Evolutionary conservation across 35 echinoderm and acorn worm species (phyloP), one percentile per base, ranked within the genome.

Genomic region (Stichopus chloronotus): DNA sequence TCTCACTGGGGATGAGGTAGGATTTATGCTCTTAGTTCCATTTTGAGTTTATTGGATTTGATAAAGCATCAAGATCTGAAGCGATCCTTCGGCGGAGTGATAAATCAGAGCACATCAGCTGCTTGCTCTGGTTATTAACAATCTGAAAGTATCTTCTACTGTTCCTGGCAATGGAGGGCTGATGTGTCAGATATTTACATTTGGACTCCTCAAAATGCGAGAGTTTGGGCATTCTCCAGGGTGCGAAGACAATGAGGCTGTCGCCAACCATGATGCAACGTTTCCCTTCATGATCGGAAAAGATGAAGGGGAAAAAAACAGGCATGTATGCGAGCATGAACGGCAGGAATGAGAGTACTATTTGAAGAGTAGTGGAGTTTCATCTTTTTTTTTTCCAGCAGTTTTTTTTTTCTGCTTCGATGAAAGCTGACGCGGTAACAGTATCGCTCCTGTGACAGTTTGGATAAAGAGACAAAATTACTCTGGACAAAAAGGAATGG

Each of bases 1-100:
- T 85, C 82, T 55, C n/a, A 22, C 82, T 58, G 55, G 57, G 82
- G 30, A 43, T 43, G 30, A 85, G 82, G 57, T 56, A 85, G 55
- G 57, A 85, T 85, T 85, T 85, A 85, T 85, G 55, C 82, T 85
- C 55, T 17, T 58, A 85, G 82, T 58, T 85, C 24, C 82, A 85
- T 85, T 85, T 85, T 58, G 82, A 58, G 82, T 85, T 85, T 85
- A 85, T 85, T 85, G 82, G 82, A 85, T 85, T 56, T 85, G 82
- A 85, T 85, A 85, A 85, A 85, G 54, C 55, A 85, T 85, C 82
- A 85, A 85, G 57, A 56, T 58, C 57, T 85, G 82, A 58, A 85
- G n/a, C 57, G 82, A 85, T 85, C 82, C 55, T 74, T 74, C 19
- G 17, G 12, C 21, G 76, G 82, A 59, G 82, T 85, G 57, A 85